These are phyloP conservation scores for Hipparchia sbordonii DNA, from an alignment of 2,888 invertebrate genomes.

Conservation along the genomic window DNA sequence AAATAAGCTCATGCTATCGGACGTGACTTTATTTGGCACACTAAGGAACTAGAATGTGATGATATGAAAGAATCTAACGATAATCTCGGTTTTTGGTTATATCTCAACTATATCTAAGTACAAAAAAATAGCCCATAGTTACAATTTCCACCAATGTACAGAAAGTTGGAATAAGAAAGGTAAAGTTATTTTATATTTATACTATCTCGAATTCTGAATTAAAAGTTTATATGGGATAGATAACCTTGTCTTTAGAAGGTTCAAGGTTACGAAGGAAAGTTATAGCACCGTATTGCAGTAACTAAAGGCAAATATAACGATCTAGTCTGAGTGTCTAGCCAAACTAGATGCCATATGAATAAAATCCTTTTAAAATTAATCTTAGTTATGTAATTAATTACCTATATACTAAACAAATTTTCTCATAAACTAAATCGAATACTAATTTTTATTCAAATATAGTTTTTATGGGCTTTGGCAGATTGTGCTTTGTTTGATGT, in stretches of 20 bases:
- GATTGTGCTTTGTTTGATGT: no score
- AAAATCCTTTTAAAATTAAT: conserved; percentile 12
- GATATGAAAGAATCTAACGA: no score
- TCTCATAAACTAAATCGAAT: background rate
- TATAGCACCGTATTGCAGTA: conserved; percentile 8
- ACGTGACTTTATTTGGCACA: conserved; percentile 12
- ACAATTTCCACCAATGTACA: no score
- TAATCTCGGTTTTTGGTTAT: background rate
- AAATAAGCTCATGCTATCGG: conserved; percentile 26
- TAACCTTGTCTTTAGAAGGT: background rate
- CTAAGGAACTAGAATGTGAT: no score
- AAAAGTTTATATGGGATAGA: no score
- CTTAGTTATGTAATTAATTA: background rate
- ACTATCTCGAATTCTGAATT: no score
- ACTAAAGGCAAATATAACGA: background rate
- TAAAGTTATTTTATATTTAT: background rate
- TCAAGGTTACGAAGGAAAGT: conserved; percentile 3
- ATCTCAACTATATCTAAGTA: no score
- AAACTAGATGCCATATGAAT: background rate
- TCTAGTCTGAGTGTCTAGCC: conserved; percentile 3
- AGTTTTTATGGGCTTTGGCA: no score
- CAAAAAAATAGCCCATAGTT: no score
- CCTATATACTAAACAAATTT: background rate
- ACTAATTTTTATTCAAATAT: no score
- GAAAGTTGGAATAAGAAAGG: no score